Conservation (phyloP, 2,888 invertebrate species). For the Lycaena phlaeas region DNA sequence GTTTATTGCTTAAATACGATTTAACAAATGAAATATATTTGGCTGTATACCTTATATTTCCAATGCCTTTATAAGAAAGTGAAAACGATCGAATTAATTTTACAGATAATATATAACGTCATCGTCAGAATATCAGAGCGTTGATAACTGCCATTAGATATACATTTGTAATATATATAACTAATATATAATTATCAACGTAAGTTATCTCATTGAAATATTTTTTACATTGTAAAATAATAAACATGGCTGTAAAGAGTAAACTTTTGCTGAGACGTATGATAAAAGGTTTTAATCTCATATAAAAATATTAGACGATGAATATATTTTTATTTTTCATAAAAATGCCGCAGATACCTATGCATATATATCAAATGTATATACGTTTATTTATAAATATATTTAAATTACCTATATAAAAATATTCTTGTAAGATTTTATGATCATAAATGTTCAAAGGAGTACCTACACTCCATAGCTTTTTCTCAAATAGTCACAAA, state of each 20-base stretch:
- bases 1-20: no score
- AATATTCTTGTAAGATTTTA: slow-evolving; percentile 7
- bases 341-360: not conserved
- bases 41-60: no score
- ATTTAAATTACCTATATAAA: not conserved
- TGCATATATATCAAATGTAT: not conserved
- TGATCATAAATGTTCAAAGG: slow-evolving; percentile 3
- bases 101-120: slow-evolving; percentile 27
- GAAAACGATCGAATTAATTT: not conserved
- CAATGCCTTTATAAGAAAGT: no score
- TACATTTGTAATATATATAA: slow-evolving; percentile 52
- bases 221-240: slow-evolving; percentile 40
- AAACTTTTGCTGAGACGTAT: slow-evolving; percentile 17
- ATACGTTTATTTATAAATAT: not conserved
- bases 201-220: slow-evolving; percentile 41
- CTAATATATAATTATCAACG: slow-evolving; percentile 39
- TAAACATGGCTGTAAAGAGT: slow-evolving; percentile 17
- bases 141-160: slow-evolving; percentile 67
- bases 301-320: slow-evolving; percentile 8
- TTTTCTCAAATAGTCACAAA: not conserved
- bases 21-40: no score
- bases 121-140: slow-evolving; percentile 46
- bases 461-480: slow-evolving; percentile 5
- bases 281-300: slow-evolving; percentile 7
- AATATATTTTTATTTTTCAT: slow-evolving; percentile 1